Evolutionary conservation across 2,888 invertebrate species (phyloP).

Genomic region (Philereme vetulata): DNA sequence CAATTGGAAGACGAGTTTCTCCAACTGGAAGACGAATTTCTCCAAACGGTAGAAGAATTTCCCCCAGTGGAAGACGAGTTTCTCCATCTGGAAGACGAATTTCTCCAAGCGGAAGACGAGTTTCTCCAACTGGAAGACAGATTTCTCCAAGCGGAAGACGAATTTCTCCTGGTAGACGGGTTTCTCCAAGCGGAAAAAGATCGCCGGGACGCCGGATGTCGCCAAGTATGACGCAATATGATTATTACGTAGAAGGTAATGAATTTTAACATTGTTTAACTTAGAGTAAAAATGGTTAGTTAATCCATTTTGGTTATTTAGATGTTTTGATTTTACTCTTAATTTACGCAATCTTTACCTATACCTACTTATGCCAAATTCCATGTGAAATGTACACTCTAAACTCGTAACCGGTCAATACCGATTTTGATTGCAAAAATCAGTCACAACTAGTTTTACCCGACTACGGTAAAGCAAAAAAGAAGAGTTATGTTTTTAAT

Average conservation of each 20-base stretch:
- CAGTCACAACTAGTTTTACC: too few species aligned
- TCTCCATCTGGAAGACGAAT: slow-evolving; percentile 36
- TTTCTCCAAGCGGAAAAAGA: slow-evolving; percentile 32
- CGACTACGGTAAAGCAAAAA: too few species aligned
- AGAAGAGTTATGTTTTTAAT: too few species aligned
- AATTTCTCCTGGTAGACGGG: slow-evolving; percentile 24
- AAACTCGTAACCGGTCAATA: too few species aligned
- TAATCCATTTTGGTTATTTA: too few species aligned
- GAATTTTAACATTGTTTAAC: not conserved
- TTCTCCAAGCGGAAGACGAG: slow-evolving; percentile 18
- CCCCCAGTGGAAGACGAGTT: slow-evolving; percentile 40
- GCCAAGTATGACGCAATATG: slow-evolving; percentile 36
- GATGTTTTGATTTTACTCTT: too few species aligned
- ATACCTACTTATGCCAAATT: too few species aligned
- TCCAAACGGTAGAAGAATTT: slow-evolving; percentile 37
- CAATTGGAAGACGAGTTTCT: slow-evolving; percentile 4
- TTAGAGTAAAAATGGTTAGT: too few species aligned
- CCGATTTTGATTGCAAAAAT: too few species aligned
- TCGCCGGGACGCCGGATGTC: slow-evolving; percentile 39
- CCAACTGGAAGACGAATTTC: slow-evolving; percentile 37
- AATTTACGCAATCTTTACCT: too few species aligned
- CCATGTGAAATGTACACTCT: too few species aligned
- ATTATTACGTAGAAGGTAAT: slow-evolving; percentile 31
- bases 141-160: slow-evolving; percentile 36
- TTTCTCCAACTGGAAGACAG: slow-evolving; percentile 22